Percentiles rank a stretch among this genome's conserved stretches.
These are phyloP conservation scores for Cavia aperea DNA, from an alignment of 2,113 vertebrate genomes.

Conservation along the genomic window DNA sequence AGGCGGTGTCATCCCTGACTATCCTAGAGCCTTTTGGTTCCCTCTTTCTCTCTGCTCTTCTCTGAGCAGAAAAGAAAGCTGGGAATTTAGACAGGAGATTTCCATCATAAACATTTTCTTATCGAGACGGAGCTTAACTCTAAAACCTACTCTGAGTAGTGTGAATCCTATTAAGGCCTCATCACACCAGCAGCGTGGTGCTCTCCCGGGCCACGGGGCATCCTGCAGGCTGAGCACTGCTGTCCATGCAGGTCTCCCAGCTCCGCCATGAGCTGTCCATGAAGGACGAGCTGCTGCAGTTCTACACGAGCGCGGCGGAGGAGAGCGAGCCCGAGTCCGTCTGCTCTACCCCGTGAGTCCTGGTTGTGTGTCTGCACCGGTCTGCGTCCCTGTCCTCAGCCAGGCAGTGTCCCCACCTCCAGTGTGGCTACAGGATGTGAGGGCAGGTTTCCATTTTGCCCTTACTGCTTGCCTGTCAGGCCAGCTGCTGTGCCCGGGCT, in stretches of 20 bases:
- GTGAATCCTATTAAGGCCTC: not conserved
- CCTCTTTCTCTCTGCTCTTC: not conserved
- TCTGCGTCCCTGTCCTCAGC: rapidly evolving
- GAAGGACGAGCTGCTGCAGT: slow-evolving; percentile 98
- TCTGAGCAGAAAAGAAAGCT: not conserved
- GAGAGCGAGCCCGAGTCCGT: slow-evolving; percentile 92
- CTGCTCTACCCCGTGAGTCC: slow-evolving; percentile 91
- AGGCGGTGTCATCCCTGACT: not conserved
- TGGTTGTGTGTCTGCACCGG: not conserved
- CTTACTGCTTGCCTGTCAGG: not conserved
- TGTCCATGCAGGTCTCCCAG: slow-evolving; percentile 89
- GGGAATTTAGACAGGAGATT: not conserved
- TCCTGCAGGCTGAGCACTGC: not conserved
- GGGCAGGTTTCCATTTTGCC: not conserved
- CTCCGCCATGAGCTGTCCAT: slow-evolving; percentile 94
- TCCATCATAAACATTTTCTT: not conserved
- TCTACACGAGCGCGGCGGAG: slow-evolving; percentile 92
- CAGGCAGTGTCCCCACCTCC: not conserved
- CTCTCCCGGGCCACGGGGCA: not conserved
- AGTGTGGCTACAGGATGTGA: not conserved
- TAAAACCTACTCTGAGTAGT: not conserved
- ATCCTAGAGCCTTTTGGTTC: not conserved
- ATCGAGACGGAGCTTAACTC: not conserved
- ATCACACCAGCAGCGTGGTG: too few species aligned
- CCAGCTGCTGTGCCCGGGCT: not conserved